These are phyloP conservation scores for Acanthococcus lagerstroemiae DNA, from an alignment of 2,888 invertebrate genomes.

Conservation along the genomic window DNA sequence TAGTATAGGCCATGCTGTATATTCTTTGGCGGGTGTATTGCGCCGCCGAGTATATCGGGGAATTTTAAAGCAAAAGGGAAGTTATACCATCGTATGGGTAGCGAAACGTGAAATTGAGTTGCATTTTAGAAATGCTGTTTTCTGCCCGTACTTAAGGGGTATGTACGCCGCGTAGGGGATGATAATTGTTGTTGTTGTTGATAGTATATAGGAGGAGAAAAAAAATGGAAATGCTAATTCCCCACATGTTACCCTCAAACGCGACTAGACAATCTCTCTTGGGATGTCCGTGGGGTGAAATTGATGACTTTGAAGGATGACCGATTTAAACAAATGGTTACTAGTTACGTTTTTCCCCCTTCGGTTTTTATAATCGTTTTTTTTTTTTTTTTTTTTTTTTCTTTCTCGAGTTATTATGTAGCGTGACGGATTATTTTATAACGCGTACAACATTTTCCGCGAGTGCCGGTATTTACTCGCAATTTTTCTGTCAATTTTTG, in stretches of 20 bases:
- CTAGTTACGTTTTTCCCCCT: conserved; percentile 20
- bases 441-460: no score
- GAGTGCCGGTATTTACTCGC: no score
- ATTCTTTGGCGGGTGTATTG: no score
- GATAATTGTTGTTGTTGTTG: conserved; percentile 29
- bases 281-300: conserved; percentile 29
- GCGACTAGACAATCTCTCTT: conserved; percentile 27
- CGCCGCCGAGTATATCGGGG: conserved; percentile 23
- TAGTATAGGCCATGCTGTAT: no score
- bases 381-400: conserved; percentile 16
- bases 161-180: conserved; percentile 5
- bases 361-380: background rate
- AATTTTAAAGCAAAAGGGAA: conserved; percentile 20
- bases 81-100: conserved; percentile 33
- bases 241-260: conserved; percentile 30
- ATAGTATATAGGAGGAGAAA: conserved; percentile 1
- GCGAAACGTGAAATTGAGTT: conserved; percentile 37
- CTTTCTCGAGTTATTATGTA: no score
- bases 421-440: no score
- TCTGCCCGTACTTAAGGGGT: conserved; percentile 23
- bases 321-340: conserved; percentile 31
- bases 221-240: conserved; percentile 29
- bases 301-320: conserved; percentile 31
- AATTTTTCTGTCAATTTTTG: no score
- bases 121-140: conserved; percentile 33